Evolutionary conservation across 2,888 invertebrate genomes (phyloP).

Genomic region (Cataglyphis albicans): DNA sequence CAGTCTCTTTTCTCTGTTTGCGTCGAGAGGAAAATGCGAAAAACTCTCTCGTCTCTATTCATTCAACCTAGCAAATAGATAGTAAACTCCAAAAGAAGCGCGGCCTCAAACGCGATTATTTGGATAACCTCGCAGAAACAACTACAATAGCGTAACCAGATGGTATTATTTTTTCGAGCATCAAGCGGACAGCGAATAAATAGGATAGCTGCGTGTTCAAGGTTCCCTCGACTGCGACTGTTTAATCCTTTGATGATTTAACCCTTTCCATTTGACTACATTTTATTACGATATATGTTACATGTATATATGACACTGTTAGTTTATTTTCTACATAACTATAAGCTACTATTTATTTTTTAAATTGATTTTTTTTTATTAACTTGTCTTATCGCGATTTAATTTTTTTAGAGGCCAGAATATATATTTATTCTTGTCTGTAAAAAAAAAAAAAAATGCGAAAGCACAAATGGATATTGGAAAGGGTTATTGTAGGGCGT

Average conservation of each 20-base stretch:
- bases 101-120: slow-evolving; percentile 52
- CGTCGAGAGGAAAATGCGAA: slow-evolving; percentile 13
- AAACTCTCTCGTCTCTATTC: neutral
- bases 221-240: slow-evolving; percentile 27
- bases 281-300: neutral
- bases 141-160: slow-evolving; percentile 51
- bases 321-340: neutral
- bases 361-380: too few relatives aligned
- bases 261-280: slow-evolving; percentile 1
- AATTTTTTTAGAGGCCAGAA: too few relatives aligned
- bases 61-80: slow-evolving; percentile 14
- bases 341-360: neutral
- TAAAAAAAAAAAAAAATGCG: neutral
- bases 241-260: neutral
- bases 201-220: slow-evolving; percentile 19
- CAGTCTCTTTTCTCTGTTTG: slow-evolving; percentile 56
- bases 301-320: neutral
- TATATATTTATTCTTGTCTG: neutral
- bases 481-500: neutral
- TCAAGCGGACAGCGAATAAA: slow-evolving; percentile 43
- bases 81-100: slow-evolving; percentile 56
- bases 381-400: too few relatives aligned
- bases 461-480: neutral
- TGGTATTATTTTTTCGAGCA: slow-evolving; percentile 58
- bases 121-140: slow-evolving; percentile 65